These are phyloP conservation scores for Phymorhynchus buccinoides DNA, from an alignment of 1,140 invertebrate species.

Conservation along the genomic window DNA sequence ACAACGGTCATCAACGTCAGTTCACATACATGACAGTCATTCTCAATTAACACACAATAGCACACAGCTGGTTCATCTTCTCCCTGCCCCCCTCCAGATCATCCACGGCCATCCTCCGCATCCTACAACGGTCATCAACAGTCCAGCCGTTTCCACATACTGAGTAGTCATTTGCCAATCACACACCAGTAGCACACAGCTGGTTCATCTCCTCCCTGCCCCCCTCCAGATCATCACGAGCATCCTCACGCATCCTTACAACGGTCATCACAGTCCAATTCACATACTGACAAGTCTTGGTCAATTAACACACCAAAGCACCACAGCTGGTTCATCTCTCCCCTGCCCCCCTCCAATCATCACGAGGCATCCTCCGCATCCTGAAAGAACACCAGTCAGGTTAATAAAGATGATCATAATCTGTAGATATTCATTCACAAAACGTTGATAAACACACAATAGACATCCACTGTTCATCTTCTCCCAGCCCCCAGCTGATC, in stretches of 20 bases:
- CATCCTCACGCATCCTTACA: no score
- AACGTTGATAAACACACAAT: not conserved
- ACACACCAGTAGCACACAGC: not conserved
- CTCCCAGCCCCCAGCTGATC: not conserved
- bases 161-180: not conserved
- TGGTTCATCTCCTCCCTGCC: no score
- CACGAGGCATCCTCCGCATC: no score
- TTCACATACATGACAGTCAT: no score
- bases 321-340: slow-evolving; percentile 30
- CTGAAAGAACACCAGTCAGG: no score
- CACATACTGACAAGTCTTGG: not conserved
- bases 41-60: no score
- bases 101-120: slow-evolving; percentile 41
- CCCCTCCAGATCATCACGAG: no score
- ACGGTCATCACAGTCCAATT: not conserved
- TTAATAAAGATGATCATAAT: not conserved
- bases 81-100: slow-evolving; percentile 41
- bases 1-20: no score
- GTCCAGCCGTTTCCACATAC: no score
- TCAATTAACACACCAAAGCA: not conserved
- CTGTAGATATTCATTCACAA: not conserved
- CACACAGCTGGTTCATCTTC: slow-evolving; percentile 81
- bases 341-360: no score
- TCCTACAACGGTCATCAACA: no score
- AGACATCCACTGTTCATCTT: not conserved